Evolutionary conservation across 2,888 invertebrate genomes (phyloP).

Genomic region (Pseudococcus viburni): DNA sequence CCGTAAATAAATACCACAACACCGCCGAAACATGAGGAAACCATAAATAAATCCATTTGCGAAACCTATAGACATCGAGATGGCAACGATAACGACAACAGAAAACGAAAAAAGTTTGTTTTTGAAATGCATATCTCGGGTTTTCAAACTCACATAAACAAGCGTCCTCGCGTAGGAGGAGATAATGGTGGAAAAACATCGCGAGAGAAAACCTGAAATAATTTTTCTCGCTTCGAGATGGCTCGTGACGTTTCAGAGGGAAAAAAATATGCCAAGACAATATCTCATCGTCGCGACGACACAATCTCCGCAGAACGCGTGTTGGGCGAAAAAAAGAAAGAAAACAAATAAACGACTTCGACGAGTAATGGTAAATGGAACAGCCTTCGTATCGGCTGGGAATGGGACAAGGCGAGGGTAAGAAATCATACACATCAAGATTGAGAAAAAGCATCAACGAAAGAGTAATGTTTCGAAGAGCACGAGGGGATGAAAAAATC

Average conservation of each 20-base stretch:
- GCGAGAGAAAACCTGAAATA: too few species aligned
- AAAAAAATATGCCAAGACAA: not conserved
- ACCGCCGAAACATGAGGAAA: too few species aligned
- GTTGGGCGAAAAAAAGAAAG: not conserved
- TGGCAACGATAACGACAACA: too few species aligned
- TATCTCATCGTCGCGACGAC: constrained; percentile 15
- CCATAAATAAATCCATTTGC: too few species aligned
- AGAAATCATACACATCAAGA: not conserved
- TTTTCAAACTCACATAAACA: too few species aligned
- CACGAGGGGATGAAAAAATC: not conserved
- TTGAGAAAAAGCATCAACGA: not conserved
- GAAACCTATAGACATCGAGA: too few species aligned
- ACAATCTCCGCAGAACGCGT: not conserved
- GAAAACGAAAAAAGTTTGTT: too few species aligned
- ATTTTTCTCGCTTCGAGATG: not conserved
- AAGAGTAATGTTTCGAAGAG: constrained; percentile 47
- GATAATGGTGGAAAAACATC: not conserved
- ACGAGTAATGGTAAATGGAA: constrained; percentile 6
- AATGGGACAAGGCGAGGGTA: not conserved
- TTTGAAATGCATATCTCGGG: too few species aligned
- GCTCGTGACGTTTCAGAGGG: not conserved
- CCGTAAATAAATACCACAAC: too few species aligned
- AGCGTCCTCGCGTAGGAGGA: not conserved
- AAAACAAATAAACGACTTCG: constrained; percentile 8
- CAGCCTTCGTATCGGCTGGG: not conserved